phyloP scores from a whole-genome alignment of 2,888 invertebrate genomes.

The Micropterix aruncella region DNA sequence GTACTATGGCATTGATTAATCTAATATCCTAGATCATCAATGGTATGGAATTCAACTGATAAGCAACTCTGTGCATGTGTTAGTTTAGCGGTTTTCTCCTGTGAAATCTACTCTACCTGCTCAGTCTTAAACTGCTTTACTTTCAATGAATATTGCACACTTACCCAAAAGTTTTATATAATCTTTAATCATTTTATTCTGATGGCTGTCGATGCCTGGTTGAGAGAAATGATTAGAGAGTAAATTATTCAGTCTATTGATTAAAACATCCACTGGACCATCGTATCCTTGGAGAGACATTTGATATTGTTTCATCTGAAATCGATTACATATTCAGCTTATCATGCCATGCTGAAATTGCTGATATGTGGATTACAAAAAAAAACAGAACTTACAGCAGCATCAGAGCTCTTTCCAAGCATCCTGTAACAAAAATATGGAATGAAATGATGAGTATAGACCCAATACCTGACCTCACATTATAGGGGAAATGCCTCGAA shows the following conservation, averaged over 20 bases:
- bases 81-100: too few relatives aligned
- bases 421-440: constrained; percentile 30
- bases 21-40: too few relatives aligned
- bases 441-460: too few relatives aligned
- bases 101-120: too few relatives aligned
- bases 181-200: constrained; percentile 28
- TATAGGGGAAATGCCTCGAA: too few relatives aligned
- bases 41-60: too few relatives aligned
- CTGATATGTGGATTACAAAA: constrained; percentile 19
- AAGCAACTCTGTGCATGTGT: too few relatives aligned
- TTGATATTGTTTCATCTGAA: constrained; percentile 26
- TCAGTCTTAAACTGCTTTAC: too few relatives aligned
- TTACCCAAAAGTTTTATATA: constrained; percentile 37
- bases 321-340: too few relatives aligned
- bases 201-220: constrained; percentile 26
- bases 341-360: constrained; percentile 29
- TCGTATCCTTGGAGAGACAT: constrained; percentile 18
- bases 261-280: constrained; percentile 23
- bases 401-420: constrained; percentile 50
- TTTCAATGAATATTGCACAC: constrained; percentile 4
- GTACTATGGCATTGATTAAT: too few relatives aligned
- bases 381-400: constrained; percentile 39
- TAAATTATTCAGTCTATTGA: constrained; percentile 29
- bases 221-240: constrained; percentile 35
- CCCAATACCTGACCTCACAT: too few relatives aligned